Base-by-base conservation (phyloP, 2,797 vertebrate species). In the Acestrorhynchus altus region DNA sequence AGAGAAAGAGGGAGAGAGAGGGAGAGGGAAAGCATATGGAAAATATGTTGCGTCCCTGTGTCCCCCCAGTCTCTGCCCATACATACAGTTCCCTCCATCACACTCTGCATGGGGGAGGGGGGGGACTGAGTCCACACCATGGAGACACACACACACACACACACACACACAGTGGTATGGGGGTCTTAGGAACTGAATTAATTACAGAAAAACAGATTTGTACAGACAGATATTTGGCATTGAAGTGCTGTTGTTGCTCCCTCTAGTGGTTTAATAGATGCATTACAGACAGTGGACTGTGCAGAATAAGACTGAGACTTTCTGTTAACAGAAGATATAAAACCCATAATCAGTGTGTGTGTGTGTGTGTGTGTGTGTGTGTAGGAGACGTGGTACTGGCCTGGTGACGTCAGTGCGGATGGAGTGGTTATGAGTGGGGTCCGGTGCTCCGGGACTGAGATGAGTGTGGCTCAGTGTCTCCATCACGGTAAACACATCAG, bases 321-420 rank as follows among this genome's bases (percentile, higher is more conserved):
- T n/a, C n/a, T n/a, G n/a, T n/a, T n/a, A n/a, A n/a, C n/a, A n/a
- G n/a, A n/a, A n/a, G n/a, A n/a, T n/a, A n/a, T n/a, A n/a, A n/a
- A n/a, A 35, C 31, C 31, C 31, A 2, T 35, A 35, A 35, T 24
- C n/a, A 20, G 56, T 15, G 52, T 35, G 20, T 59, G 20, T 72
- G 20, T 72, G 16, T 8, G 4, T 65, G 42, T 51, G 66, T 65
- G n/a, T 72, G 47, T 84, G 22, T 80, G 77, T 78, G 3, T 39
- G 68, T 87, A 99, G 97, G 98, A 99, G 89, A 97, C 96, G 0
- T 97, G 96, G 96, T 99, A 98, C 87, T 99, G 97, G 97, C 87
- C 94, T 0, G 95, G 95, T 18, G 93, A 96, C 0, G 1, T 83
- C 11, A 86, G 87, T 0, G 80, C 92, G 0, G 93, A 96, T 51